Evolutionary conservation across 2,888 invertebrate genomes (phyloP).

Genomic region (Chironomus tentans): DNA sequence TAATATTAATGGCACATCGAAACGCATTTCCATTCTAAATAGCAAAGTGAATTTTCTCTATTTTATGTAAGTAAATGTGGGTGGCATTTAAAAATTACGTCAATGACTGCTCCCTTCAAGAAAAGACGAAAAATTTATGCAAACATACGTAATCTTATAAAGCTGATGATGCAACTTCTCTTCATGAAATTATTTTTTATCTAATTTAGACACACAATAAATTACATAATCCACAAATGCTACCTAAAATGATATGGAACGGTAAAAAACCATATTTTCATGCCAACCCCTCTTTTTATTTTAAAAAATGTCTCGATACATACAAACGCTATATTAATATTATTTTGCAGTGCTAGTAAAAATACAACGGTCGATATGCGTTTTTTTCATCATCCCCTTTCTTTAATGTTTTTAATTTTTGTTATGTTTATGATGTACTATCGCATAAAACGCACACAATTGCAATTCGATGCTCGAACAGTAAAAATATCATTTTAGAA

Average conservation of each 20-base stretch:
- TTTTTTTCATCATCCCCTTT: neutral
- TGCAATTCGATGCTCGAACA: neutral
- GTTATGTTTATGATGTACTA: neutral
- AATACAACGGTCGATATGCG: neutral
- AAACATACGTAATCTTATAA: no score
- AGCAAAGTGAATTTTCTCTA: neutral
- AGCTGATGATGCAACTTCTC: no score
- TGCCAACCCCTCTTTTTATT: neutral
- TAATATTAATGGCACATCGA: neutral
- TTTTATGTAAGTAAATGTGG: neutral
- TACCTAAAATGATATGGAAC: no score
- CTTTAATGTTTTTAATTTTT: no score
- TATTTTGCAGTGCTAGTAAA: neutral
- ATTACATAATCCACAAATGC: no score
- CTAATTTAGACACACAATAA: no score
- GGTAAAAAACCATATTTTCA: neutral
- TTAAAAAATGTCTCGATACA: neutral
- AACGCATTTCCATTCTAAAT: neutral
- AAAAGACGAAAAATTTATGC: no score
- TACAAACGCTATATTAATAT: neutral
- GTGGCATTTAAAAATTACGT: no score
- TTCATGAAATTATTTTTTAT: no score
- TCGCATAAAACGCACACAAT: neutral
- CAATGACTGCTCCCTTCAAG: no score
- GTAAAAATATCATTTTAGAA: no score